These are phyloP conservation scores for Darevskia nairensis DNA, from an alignment of 2,797 vertebrate genomes.

Conservation along the genomic window DNA sequence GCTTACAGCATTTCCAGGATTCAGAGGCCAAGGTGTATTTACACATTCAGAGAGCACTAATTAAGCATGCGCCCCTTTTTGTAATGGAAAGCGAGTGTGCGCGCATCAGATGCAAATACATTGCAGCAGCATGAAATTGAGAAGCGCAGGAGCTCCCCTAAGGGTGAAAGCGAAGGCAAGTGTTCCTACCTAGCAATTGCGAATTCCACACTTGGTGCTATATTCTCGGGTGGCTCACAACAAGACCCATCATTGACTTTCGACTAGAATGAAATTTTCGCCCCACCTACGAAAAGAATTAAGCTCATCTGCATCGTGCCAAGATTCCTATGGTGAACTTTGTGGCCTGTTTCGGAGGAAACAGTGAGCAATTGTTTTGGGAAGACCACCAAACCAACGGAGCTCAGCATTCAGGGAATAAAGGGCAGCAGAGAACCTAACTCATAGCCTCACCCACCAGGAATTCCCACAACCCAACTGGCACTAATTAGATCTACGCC, in stretches of 20 bases:
- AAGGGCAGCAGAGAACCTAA: slow-evolving; percentile 11
- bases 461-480: slow-evolving; percentile 16
- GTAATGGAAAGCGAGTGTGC: fast-evolving
- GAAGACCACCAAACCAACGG: slow-evolving; percentile 14
- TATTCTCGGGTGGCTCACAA: background rate
- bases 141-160: background rate
- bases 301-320: slow-evolving; percentile 35
- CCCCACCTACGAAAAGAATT: background rate
- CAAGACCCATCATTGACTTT: slow-evolving; percentile 18
- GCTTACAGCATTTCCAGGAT: slow-evolving; percentile 7
- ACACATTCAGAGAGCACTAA: background rate
- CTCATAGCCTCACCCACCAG: slow-evolving; percentile 25
- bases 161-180: background rate
- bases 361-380: slow-evolving; percentile 57
- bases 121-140: background rate
- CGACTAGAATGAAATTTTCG: slow-evolving; percentile 22
- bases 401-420: background rate
- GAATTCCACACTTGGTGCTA: background rate
- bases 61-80: fast-evolving
- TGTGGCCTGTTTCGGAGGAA: slow-evolving; percentile 50
- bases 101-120: background rate
- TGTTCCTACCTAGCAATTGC: background rate
- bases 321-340: slow-evolving; percentile 51
- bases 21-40: background rate
- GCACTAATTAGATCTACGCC: background rate